phyloP scores from a whole-genome alignment of 2,888 invertebrate genomes.

The Punctoribates punctum region DNA sequence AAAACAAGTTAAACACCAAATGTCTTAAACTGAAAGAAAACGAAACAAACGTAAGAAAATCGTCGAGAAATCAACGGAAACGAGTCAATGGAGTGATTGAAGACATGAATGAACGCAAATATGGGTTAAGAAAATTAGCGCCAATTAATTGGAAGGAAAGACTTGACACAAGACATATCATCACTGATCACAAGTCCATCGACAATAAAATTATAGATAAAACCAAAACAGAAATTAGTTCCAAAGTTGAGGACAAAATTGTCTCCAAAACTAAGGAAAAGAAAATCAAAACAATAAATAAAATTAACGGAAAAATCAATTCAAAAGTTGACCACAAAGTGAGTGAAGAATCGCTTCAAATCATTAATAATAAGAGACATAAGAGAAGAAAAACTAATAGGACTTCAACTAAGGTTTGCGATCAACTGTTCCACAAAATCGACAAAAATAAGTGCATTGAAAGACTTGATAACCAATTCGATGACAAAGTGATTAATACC shows the following conservation, averaged over 20 bases:
- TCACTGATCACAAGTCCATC: background rate
- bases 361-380: background rate
- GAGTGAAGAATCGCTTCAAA: background rate
- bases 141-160: constrained; percentile 30
- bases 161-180: background rate
- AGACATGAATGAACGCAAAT: background rate
- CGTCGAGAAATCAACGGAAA: background rate
- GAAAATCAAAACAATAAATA: background rate
- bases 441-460: too few relatives aligned
- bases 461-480: too few relatives aligned
- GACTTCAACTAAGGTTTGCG: background rate
- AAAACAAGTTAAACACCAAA: background rate
- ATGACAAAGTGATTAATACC: too few relatives aligned
- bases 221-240: background rate
- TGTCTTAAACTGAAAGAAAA: background rate
- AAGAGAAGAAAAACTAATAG: background rate
- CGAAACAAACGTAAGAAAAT: background rate
- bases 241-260: background rate
- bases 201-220: background rate
- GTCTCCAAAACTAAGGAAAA: background rate
- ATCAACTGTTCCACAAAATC: too few relatives aligned
- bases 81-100: too few relatives aligned
- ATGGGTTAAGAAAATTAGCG: constrained; percentile 5
- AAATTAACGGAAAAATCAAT: background rate
- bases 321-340: background rate